These are phyloP conservation scores for Pollenia angustigena DNA, from an alignment of 2,888 invertebrate genomes.

Conservation along the genomic window DNA sequence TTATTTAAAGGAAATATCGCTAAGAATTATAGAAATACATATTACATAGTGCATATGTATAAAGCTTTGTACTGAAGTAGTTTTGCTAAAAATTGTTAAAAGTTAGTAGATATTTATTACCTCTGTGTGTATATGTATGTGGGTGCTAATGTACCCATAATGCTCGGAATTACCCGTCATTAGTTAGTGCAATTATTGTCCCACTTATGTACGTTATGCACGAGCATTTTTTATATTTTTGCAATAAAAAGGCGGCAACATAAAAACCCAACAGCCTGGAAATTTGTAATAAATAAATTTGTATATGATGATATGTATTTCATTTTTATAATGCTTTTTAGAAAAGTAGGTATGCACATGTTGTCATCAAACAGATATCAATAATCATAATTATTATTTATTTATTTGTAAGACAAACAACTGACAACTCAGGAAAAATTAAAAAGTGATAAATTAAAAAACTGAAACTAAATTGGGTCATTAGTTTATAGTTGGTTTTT, in stretches of 20 bases:
- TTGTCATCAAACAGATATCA: slow-evolving; percentile 47
- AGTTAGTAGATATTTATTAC: too few species aligned
- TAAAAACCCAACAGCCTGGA: slow-evolving; percentile 43
- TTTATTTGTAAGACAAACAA: slow-evolving; percentile 30
- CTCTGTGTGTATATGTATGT: too few species aligned
- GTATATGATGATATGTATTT: slow-evolving; percentile 44
- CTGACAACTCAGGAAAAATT: slow-evolving; percentile 41
- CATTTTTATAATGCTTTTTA: not conserved
- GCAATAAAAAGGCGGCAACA: slow-evolving; percentile 49
- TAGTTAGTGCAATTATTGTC: slow-evolving; percentile 60
- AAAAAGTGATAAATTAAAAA: slow-evolving; percentile 49
- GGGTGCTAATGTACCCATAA: too few species aligned
- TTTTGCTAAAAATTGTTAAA: too few species aligned
- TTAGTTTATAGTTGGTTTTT: slow-evolving; percentile 15
- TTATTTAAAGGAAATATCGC: too few species aligned
- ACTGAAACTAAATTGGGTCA: slow-evolving; percentile 55
- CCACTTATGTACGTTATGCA: slow-evolving; percentile 18
- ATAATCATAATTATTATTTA: slow-evolving; percentile 57
- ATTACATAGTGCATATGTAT: too few species aligned
- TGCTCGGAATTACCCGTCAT: slow-evolving; percentile 57
- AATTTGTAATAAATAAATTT: slow-evolving; percentile 49
- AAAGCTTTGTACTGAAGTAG: too few species aligned
- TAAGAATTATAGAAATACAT: too few species aligned
- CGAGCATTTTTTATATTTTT: not conserved
- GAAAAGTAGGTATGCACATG: not conserved